These are phyloP conservation scores for Paramormyrops hopkinsi DNA, from an alignment of 2,797 vertebrate species.

Conservation along the genomic window DNA sequence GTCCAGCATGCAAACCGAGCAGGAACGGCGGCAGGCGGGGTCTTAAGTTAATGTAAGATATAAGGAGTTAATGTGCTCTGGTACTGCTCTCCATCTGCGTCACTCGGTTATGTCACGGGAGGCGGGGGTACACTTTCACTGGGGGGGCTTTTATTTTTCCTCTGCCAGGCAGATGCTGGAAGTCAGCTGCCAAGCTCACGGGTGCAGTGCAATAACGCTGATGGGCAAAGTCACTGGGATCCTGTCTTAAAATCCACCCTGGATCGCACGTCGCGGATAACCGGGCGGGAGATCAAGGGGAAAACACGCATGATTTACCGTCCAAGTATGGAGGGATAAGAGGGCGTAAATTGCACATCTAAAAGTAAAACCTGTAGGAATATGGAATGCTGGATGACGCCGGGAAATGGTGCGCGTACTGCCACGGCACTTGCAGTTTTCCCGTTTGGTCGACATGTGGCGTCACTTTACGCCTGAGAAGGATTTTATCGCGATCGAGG, in stretches of 20 bases:
- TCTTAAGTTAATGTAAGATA: neutral
- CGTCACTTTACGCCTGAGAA: neutral
- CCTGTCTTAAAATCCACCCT: neutral
- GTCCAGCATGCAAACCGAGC: neutral
- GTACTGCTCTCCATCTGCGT: constrained; percentile 19
- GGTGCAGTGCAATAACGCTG: neutral
- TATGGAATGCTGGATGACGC: constrained; percentile 5
- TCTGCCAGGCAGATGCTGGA: neutral
- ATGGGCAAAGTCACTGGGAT: neutral
- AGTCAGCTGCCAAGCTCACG: constrained; percentile 7
- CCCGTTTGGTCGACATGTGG: constrained; percentile 11
- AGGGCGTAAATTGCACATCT: neutral
- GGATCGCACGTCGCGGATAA: neutral
- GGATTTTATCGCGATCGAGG: neutral
- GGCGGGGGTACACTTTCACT: neutral
- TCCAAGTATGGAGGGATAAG: neutral
- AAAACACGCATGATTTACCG: neutral
- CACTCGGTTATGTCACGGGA: constrained; percentile 24
- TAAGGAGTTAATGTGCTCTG: constrained; percentile 19
- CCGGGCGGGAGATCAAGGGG: neutral
- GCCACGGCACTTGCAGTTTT: neutral
- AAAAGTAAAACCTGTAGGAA: constrained; percentile 17
- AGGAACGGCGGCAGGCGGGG: neutral
- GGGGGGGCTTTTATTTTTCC: constrained; percentile 10
- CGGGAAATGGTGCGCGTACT: constrained; percentile 10